Conservation (phyloP, 2,888 invertebrate species). For the Volucella bombylans region DNA sequence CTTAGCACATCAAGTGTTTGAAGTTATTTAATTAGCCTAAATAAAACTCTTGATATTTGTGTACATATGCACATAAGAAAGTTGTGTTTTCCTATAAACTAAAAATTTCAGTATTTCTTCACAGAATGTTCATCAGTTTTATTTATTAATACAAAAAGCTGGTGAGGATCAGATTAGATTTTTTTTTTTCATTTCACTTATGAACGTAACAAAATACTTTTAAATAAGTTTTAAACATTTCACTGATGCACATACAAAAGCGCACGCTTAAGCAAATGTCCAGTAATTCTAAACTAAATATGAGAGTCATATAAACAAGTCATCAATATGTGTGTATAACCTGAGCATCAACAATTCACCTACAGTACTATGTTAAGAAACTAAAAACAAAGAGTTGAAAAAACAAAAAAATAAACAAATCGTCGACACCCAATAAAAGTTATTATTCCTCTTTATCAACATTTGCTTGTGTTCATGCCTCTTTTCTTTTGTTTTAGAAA, state of each 20-base stretch:
- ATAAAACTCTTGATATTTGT: too few relatives aligned
- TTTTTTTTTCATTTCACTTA: conserved; percentile 37
- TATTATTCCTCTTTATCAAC: conserved; percentile 38
- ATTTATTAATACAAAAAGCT: conserved; percentile 63
- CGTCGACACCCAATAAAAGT: conserved; percentile 43
- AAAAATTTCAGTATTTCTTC: too few relatives aligned
- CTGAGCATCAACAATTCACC: conserved; percentile 70
- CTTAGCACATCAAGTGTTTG: too few relatives aligned
- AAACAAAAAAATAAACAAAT: conserved; percentile 17
- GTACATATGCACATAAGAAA: too few relatives aligned
- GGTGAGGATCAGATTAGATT: conserved; percentile 24
- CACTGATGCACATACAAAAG: conserved; percentile 23
- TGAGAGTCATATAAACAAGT: conserved; percentile 43
- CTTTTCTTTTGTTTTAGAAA: conserved; percentile 5
- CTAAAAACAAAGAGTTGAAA: conserved; percentile 29
- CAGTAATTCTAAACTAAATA: conserved; percentile 51
- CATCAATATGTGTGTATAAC: conserved; percentile 52
- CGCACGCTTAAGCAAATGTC: conserved; percentile 16
- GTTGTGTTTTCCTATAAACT: too few relatives aligned
- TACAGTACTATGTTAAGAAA: conserved; percentile 58
- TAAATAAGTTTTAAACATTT: conserved; percentile 12
- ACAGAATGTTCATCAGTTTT: conserved; percentile 38
- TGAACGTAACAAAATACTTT: conserved; percentile 51
- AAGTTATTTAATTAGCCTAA: too few relatives aligned
- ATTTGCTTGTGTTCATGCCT: conserved; percentile 29